phyloP scores from a whole-genome alignment of 2,888 invertebrate genomes.

The Drosophila merina region DNA sequence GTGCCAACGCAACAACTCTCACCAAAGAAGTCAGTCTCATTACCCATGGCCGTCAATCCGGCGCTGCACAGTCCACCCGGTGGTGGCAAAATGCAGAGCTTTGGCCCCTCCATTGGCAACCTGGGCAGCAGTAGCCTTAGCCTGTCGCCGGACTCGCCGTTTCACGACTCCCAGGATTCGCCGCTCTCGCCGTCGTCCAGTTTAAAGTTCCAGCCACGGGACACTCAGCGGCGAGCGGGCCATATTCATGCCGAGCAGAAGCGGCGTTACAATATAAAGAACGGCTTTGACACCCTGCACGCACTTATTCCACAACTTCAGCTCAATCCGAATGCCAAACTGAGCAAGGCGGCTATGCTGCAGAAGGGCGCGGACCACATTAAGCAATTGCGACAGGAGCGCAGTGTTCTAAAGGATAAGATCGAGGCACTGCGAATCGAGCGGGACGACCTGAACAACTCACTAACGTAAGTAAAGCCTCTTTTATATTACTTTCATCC shows the following conservation, averaged over 20 bases:
- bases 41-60: slow-evolving; percentile 77
- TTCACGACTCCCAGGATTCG: slow-evolving; percentile 82
- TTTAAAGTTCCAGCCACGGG: slow-evolving; percentile 85
- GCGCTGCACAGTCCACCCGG: slow-evolving; percentile 79
- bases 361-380: slow-evolving; percentile 99
- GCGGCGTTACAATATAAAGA: slow-evolving; percentile 97
- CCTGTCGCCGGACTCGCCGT: slow-evolving; percentile 82
- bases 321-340: slow-evolving; percentile 95
- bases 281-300: slow-evolving; percentile 97
- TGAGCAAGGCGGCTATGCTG: slow-evolving; percentile 98
- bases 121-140: slow-evolving; percentile 66
- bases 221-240: slow-evolving; percentile 90
- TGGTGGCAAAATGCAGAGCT: slow-evolving; percentile 71
- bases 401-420: slow-evolving; percentile 94
- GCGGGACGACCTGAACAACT: slow-evolving; percentile 95
- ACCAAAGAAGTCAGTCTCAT: slow-evolving; percentile 82
- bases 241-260: slow-evolving; percentile 99
- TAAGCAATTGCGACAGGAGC: slow-evolving; percentile 92
- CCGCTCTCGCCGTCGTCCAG: slow-evolving; percentile 87
- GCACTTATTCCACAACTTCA: slow-evolving; percentile 95
- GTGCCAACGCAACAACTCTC: slow-evolving; percentile 68
- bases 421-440: slow-evolving; percentile 94
- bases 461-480: slow-evolving; percentile 89
- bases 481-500: neutral
- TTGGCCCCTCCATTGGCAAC: slow-evolving; percentile 48